These are phyloP conservation scores for Prosapia bicincta DNA, from an alignment of 2,888 invertebrate species.

Conservation along the genomic window DNA sequence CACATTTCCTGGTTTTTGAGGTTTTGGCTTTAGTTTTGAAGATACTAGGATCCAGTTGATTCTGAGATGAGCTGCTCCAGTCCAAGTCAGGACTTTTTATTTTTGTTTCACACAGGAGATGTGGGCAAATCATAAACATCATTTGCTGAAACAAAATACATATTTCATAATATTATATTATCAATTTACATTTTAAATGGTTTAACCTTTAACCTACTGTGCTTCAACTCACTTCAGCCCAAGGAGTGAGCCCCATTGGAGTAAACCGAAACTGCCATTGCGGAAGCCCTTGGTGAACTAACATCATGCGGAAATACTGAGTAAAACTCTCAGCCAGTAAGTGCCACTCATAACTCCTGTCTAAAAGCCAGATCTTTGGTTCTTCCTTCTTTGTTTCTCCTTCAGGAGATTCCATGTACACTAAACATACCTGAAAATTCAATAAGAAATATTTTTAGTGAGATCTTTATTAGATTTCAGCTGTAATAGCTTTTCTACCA, in stretches of 20 bases:
- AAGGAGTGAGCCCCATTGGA: conserved; percentile 68
- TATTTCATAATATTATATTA: too few relatives aligned
- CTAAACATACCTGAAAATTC: conserved; percentile 69
- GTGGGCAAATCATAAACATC: conserved; percentile 71
- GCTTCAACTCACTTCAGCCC: conserved; percentile 73
- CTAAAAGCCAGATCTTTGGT: conserved; percentile 51
- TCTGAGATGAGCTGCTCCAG: conserved; percentile 48
- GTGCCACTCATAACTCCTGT: conserved; percentile 63
- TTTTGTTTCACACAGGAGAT: conserved; percentile 59
- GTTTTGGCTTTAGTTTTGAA: conserved; percentile 50
- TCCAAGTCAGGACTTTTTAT: conserved; percentile 45
- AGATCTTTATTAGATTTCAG: too few relatives aligned
- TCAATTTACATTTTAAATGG: too few relatives aligned
- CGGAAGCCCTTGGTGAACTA: conserved; percentile 84
- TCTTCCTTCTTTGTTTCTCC: conserved; percentile 28
- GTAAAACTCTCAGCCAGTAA: conserved; percentile 79
- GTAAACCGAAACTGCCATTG: conserved; percentile 87
- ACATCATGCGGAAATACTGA: conserved; percentile 80
- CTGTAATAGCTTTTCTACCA: too few relatives aligned
- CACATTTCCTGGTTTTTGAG: conserved; percentile 36
- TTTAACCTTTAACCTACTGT: too few relatives aligned
- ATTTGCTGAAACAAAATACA: conserved; percentile 54
- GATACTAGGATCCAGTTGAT: conserved; percentile 63
- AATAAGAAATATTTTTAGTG: too few relatives aligned
- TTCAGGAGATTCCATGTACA: conserved; percentile 53